Conservation (phyloP, 2,888 invertebrate species). For the Mesopsocus fuscifrons region DNA sequence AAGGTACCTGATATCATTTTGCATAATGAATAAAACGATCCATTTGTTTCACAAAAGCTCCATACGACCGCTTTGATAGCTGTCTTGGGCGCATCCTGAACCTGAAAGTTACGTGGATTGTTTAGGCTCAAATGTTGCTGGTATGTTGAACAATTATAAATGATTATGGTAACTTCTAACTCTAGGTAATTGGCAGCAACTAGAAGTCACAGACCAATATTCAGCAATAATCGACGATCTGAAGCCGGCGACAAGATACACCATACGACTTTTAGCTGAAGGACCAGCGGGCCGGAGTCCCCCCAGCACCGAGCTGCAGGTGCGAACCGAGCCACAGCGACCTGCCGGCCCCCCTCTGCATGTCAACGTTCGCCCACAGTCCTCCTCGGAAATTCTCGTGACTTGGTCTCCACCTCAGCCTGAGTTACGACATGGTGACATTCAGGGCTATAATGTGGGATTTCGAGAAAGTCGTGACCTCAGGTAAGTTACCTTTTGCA, state of each 20-base stretch:
- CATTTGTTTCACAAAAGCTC: no score
- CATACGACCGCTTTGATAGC: no score
- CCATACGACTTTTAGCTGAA: conserved; percentile 50
- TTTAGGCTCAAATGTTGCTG: no score
- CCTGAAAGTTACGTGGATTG: no score
- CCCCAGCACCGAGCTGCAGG: conserved; percentile 40
- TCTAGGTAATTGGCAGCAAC: conserved; percentile 41
- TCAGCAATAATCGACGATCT: conserved; percentile 44
- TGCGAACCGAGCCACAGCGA: conserved; percentile 47
- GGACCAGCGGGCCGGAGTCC: conserved; percentile 51
- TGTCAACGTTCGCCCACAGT: conserved; percentile 44
- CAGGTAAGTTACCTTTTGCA: no score
- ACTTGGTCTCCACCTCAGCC: conserved; percentile 52
- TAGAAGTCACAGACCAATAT: conserved; percentile 43
- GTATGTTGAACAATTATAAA: no score
- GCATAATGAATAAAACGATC: no score
- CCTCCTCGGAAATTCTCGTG: conserved; percentile 51
- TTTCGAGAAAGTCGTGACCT: conserved; percentile 26
- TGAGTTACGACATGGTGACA: conserved; percentile 51
- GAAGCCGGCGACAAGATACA: conserved; percentile 49
- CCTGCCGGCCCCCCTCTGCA: conserved; percentile 49
- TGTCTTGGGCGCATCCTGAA: no score
- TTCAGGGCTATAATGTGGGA: conserved; percentile 57
- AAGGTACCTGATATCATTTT: no score
- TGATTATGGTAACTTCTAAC: no score